A percentile compares a stretch with the other conserved stretches of the same genome.
phyloP scores from a whole-genome alignment of 2,888 invertebrate genomes.

The Scaptomyza reducta region DNA sequence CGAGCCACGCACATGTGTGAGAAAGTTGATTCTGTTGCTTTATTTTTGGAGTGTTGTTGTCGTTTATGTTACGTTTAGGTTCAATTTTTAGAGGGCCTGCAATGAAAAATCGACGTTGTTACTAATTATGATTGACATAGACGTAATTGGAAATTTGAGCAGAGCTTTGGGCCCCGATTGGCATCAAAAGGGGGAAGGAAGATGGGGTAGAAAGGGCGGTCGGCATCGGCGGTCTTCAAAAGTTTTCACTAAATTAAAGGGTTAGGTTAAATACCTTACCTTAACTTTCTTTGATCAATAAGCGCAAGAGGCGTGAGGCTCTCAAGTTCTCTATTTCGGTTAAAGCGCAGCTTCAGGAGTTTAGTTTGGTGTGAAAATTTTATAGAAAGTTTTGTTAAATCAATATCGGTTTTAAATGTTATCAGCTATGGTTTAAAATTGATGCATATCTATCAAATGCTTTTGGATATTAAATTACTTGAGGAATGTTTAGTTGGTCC shows the following conservation, averaged over 20 bases:
- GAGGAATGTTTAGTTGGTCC: not conserved
- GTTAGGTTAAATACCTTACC: constrained; percentile 63
- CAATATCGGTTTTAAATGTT: constrained; percentile 4
- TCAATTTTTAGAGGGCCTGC: constrained; percentile 64
- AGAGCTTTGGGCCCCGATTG: constrained; percentile 63
- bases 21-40: constrained; percentile 59
- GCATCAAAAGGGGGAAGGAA: constrained; percentile 13
- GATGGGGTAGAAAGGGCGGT: constrained; percentile 2
- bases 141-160: constrained; percentile 81
- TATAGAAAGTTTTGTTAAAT: constrained; percentile 61
- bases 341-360: constrained; percentile 33
- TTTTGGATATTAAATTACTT: not conserved
- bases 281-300: constrained; percentile 78
- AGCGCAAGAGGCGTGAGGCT: constrained; percentile 58
- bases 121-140: constrained; percentile 83
- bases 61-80: constrained; percentile 66
- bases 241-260: constrained; percentile 78
- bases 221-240: constrained; percentile 74
- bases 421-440: not conserved
- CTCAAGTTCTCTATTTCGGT: constrained; percentile 20
- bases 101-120: constrained; percentile 82
- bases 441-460: not conserved
- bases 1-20: constrained; percentile 74
- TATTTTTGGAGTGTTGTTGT: constrained; percentile 32
- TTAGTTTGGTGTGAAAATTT: constrained; percentile 62